Conservation (phyloP, 2,888 invertebrate species). For the Eustalomyia histrio region DNA sequence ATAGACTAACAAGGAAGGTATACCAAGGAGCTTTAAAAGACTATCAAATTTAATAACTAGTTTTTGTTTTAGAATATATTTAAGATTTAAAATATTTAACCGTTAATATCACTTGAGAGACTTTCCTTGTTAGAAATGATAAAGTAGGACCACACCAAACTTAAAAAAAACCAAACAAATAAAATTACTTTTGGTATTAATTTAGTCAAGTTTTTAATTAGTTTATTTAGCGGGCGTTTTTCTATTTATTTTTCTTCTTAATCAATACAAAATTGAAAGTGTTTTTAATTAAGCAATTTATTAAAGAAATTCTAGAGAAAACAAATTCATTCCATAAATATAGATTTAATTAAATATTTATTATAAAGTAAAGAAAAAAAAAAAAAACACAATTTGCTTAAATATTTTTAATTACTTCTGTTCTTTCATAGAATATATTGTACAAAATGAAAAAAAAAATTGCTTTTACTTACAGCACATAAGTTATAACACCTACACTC, state of each 20-base stretch:
- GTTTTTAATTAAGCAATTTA: conserved; percentile 16
- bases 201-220: conserved; percentile 54
- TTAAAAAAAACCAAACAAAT: conserved; percentile 10
- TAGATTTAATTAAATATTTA: background rate
- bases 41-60: no score
- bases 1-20: background rate
- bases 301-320: background rate
- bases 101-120: background rate
- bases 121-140: background rate
- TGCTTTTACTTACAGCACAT: conserved; percentile 93
- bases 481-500: conserved; percentile 98
- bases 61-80: no score
- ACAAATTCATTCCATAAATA: background rate
- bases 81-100: no score
- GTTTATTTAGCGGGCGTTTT: conserved; percentile 3
- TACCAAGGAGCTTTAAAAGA: background rate
- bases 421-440: no score
- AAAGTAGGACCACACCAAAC: background rate
- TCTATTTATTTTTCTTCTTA: background rate
- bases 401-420: background rate
- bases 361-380: background rate
- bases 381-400: background rate
- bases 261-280: background rate
- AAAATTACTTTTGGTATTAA: conserved; percentile 50
- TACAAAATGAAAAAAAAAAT: background rate